phyloP scores from a whole-genome alignment of 2,797 vertebrate genomes.

The Cossypha niveicapilla region DNA sequence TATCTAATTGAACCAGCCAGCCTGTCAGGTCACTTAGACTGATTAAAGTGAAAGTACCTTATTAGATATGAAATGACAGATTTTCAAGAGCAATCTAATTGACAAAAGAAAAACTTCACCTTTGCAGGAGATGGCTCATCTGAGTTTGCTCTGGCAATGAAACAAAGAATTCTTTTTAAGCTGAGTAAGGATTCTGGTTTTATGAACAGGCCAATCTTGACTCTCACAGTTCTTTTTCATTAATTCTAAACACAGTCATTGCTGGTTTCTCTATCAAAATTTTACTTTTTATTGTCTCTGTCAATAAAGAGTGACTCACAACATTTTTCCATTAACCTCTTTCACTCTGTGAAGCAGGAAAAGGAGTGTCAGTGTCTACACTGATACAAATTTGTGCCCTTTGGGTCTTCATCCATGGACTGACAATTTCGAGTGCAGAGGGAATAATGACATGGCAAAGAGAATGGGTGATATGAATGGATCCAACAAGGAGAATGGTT shows the following conservation, averaged over 20 bases:
- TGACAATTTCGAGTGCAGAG: background rate
- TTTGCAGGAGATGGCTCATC: fast-evolving
- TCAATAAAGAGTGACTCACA: background rate
- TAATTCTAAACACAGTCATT: background rate
- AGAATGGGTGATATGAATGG: background rate
- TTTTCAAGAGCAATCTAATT: background rate
- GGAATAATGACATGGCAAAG: background rate
- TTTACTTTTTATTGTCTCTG: background rate
- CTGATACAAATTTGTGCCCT: background rate
- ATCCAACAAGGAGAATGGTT: background rate
- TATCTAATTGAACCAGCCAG: background rate
- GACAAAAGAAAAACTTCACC: background rate
- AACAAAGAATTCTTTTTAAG: background rate
- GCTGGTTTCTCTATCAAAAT: background rate
- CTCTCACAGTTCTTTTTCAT: background rate
- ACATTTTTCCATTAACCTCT: background rate
- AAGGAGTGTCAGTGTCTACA: background rate
- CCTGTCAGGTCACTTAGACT: background rate
- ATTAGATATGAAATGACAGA: background rate
- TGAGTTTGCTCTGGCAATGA: background rate
- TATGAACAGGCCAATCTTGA: background rate
- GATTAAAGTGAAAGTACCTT: background rate
- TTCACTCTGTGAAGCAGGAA: background rate
- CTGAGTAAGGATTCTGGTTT: background rate
- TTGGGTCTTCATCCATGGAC: background rate